Evolutionary conservation across 2,888 invertebrate genomes (phyloP), one percentile per base, ranked within the genome.

Genomic region (Bimastos eiseni): DNA sequence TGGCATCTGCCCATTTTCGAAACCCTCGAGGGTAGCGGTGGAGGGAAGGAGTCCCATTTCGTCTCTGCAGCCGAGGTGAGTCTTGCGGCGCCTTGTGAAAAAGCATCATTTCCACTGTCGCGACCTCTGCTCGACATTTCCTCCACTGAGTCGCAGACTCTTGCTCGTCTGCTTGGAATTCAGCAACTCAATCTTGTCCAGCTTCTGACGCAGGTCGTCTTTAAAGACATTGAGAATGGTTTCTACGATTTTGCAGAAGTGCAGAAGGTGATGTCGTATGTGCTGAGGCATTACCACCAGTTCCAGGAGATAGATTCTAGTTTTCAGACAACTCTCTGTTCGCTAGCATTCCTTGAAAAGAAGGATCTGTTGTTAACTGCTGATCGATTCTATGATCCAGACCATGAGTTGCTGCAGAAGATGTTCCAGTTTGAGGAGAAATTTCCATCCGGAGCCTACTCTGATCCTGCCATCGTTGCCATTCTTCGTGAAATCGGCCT

Each of bases 401-500:
- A 91, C 21, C 90, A 92, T n/a, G 90, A 90, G 21, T 55, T 92
- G 24, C 91, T 93, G 36, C 91, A 92, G 89, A 90, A 91, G 30
- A 70, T 93, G 89, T 93, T 93, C 90, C 30, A 49, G 17, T 90
- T 90, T 8, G 93, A 93, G 89, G 92, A 92, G 34, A 90, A 91
- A 34, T 93, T 93, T 91, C 93, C 94, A 30, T 88, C 83, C 30
- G 91, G 91, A 0, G 91, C 89, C 8, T 93, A 92, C 89, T 89
- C 91, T 17, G 91, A 91, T n/a, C 91, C 92, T 6, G 88, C 90
- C 13, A 91, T 93, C 30, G 83, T 93, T 21, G 90, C 92, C 3
- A 91, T 92, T 37, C 92, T 93, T 36, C 91, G 92, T 44, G 90
- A 92, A 36, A 91, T 93, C 34, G 93, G 93, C n/a, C 92, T 93